Percentiles rank a stretch among this genome's conserved stretches.
phyloP scores from a whole-genome alignment of 2,888 invertebrate genomes.

The Anodontia alba region DNA sequence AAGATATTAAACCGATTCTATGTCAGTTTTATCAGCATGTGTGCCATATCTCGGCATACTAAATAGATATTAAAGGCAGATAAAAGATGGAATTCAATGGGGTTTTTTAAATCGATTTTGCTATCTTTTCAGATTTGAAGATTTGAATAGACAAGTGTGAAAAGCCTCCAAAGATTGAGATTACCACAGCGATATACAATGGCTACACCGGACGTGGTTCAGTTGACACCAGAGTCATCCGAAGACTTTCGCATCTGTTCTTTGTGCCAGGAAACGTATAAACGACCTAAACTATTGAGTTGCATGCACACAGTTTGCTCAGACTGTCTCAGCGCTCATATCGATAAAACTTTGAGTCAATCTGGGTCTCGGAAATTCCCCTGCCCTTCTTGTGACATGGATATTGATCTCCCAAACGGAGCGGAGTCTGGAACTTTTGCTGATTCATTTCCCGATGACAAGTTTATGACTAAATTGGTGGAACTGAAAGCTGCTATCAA shows the following conservation, averaged over 20 bases:
- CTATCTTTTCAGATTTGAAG: background rate
- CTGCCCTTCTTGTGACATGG: constrained; percentile 71
- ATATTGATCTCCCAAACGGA: constrained; percentile 62
- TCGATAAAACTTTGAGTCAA: constrained; percentile 45
- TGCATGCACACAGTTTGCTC: constrained; percentile 73
- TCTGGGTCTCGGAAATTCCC: constrained; percentile 55
- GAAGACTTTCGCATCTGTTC: constrained; percentile 63
- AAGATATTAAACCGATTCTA: too few relatives aligned
- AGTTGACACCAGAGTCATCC: constrained; percentile 46
- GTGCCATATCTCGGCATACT: too few relatives aligned
- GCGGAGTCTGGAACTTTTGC: constrained; percentile 58
- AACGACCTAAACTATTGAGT: constrained; percentile 58
- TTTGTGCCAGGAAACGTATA: constrained; percentile 63
- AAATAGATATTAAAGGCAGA: too few relatives aligned
- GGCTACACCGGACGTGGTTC: constrained; percentile 61
- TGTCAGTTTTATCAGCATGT: too few relatives aligned
- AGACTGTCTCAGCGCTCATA: constrained; percentile 64
- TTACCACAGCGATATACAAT: background rate
- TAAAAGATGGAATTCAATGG: too few relatives aligned
- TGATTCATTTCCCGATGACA: constrained; percentile 65
- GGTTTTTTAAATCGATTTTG: background rate
- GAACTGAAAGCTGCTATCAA: constrained; percentile 67
- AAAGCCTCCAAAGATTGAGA: background rate
- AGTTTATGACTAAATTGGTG: constrained; percentile 68
- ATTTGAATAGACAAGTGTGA: background rate